These are phyloP conservation scores for Chironex yamaguchii DNA, from an alignment of 30 jellyfish, hydroid and myxozoan genomes.

Conservation along the genomic window DNA sequence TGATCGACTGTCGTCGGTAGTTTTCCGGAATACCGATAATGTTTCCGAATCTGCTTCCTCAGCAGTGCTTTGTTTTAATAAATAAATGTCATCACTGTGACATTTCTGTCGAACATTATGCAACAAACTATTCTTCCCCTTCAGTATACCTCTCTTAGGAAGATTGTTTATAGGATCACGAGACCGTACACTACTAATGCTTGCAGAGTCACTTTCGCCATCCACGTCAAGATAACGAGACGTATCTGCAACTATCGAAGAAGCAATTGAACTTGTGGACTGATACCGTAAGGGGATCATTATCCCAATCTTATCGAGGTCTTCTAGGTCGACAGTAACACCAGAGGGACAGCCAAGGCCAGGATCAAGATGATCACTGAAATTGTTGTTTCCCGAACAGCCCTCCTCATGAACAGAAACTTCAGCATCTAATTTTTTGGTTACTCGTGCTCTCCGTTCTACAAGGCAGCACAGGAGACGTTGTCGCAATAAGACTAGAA, in stretches of 20 bases:
- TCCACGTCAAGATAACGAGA: constrained; percentile 70
- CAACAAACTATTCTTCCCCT: constrained; percentile 43
- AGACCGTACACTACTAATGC: neutral
- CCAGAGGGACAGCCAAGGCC: constrained; percentile 12
- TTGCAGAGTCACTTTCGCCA: constrained; percentile 60
- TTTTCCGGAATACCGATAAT: neutral
- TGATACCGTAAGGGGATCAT: constrained; percentile 50
- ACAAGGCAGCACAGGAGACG: constrained; percentile 11
- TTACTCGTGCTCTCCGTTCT: constrained; percentile 43
- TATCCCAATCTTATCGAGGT: constrained; percentile 49
- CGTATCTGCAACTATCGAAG: constrained; percentile 66
- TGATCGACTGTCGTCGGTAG: neutral
- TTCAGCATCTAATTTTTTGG: constrained; percentile 65
- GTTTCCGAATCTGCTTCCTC: neutral
- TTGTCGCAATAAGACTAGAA: constrained; percentile 59
- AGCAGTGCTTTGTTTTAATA: neutral
- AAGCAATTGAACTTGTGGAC: constrained; percentile 55
- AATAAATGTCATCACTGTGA: constrained; percentile 46
- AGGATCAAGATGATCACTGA: neutral
- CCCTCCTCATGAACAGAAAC: constrained; percentile 12
- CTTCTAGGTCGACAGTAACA: constrained; percentile 36
- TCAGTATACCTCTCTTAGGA: constrained; percentile 65
- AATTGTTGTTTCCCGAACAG: neutral
- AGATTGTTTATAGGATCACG: constrained; percentile 45
- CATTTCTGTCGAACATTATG: constrained; percentile 57